Evolutionary conservation across 2,113 vertebrate genomes (phyloP), one percentile per base, ranked within the genome.

Genomic region (Alces alces): DNA sequence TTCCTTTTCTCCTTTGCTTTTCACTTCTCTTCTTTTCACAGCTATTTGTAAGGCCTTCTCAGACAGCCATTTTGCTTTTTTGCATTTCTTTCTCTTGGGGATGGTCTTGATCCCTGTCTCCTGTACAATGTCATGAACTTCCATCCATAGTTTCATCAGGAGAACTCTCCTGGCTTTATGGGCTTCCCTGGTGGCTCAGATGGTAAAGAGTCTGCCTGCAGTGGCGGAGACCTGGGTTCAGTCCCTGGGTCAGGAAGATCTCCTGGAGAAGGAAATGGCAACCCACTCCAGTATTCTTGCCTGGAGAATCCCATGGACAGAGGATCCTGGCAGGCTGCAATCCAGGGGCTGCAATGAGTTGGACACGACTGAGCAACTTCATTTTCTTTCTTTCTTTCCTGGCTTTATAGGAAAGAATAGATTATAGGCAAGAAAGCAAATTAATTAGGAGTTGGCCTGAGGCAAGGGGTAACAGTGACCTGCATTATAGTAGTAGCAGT

Each of bases 381-480:
- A 70, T 27, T 60, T 30, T 30, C 58, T 60, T 45, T 60, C 33
- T 70, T 70, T 70, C 66, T 70, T 39, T 73, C 21, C 21, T 76
- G 36, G 21, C 70, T 76, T 73, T 76, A 43, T 43, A 76, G 70
- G 70, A 27, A 95, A 82, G 73, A 86, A 76, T 57, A 39, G 39
- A 50, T 84, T 50, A 84, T n/a, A 86, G 80, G 30, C 76, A 60
- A 95, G 36, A 95, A 87, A 93, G n/a, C 66, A 95, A 83, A 21
- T 93, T 73, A 93, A 73, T 54, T 25, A 94, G 57, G 25, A 93
- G 47, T 80, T 97, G 52, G 45, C 30, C 76, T 30, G 17, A 93
- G 16, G 33, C 36, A 61, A 93, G 14, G 2, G 52, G 11, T 93
- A 61, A 86, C 7, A 76, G 47, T 80, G 36, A 89, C 23, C 27